phyloP scores from a whole-genome alignment of 37 sponge, comb jelly and placozoan species.

The Diacarnus erythraeanus region DNA sequence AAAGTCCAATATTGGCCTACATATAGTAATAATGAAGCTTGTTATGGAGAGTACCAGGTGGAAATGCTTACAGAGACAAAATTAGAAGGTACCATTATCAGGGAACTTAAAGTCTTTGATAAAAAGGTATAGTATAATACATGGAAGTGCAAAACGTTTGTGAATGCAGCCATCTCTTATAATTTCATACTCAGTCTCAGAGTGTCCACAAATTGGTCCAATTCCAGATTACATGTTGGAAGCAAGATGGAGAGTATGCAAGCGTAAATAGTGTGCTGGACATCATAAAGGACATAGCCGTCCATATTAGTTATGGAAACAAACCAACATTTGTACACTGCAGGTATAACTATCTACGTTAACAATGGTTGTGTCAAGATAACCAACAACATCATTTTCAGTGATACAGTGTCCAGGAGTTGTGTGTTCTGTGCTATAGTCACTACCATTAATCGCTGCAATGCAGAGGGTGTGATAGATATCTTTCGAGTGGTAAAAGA shows the following conservation, averaged over 20 bases:
- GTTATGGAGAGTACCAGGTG: conserved; percentile 22
- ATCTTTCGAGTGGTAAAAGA: conserved; percentile 73
- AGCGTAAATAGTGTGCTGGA: conserved; percentile 47
- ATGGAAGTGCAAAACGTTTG: neutral
- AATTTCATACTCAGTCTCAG: neutral
- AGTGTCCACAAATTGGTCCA: conserved; percentile 16
- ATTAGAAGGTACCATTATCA: conserved; percentile 22
- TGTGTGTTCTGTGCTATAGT: conserved; percentile 75
- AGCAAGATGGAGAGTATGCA: conserved; percentile 40
- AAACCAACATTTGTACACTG: conserved; percentile 81
- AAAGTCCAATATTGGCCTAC: neutral
- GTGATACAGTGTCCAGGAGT: conserved; percentile 69
- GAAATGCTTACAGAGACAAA: conserved; percentile 12
- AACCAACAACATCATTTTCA: too few species aligned
- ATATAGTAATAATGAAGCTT: neutral
- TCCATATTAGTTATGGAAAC: conserved; percentile 69
- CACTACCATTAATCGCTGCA: conserved; percentile 68
- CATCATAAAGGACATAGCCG: conserved; percentile 53
- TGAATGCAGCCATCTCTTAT: neutral
- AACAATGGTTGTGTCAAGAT: too few species aligned
- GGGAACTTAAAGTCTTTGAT: conserved; percentile 14
- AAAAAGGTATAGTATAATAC: conserved; percentile 6
- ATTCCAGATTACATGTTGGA: conserved; percentile 77
- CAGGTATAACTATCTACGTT: conserved; percentile 64
- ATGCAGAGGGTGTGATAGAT: conserved; percentile 78